Conservation (phyloP, 2,113 vertebrate species). For the cattle (Bos taurus) region DNA sequence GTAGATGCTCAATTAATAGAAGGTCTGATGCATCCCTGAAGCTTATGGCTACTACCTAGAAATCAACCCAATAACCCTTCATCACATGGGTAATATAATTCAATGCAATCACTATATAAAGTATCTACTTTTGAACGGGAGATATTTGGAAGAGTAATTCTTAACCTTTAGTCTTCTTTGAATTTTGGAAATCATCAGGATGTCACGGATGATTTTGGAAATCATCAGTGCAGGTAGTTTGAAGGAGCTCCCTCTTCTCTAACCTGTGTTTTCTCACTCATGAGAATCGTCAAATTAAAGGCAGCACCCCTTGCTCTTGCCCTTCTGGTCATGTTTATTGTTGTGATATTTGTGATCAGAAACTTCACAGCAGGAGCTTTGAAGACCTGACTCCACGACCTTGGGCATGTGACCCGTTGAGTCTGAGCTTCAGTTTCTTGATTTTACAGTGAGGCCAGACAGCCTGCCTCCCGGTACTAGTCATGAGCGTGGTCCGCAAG, state of each 20-base stretch:
- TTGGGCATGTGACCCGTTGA: neutral
- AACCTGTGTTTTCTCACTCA: neutral
- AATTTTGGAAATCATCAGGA: neutral
- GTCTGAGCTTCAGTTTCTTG: neutral
- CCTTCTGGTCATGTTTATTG: neutral
- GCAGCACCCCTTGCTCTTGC: neutral
- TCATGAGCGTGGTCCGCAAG: accelerated
- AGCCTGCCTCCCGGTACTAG: neutral
- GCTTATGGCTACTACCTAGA: neutral
- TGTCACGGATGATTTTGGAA: neutral
- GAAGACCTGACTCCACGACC: neutral
- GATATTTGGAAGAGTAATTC: neutral
- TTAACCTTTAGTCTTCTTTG: neutral
- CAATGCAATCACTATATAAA: neutral
- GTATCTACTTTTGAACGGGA: neutral
- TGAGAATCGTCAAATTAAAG: neutral
- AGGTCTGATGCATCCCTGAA: neutral
- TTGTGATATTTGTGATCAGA: neutral
- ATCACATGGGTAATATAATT: neutral
- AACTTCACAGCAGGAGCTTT: neutral
- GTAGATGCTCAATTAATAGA: neutral
- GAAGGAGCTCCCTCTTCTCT: neutral
- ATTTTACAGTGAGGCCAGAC: neutral
- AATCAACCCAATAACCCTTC: neutral
- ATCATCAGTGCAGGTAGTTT: neutral